A percentile compares a stretch with the other conserved stretches of the same genome.
phyloP scores from a whole-genome alignment of 2,797 vertebrate species.

The Anas flavirostris region DNA sequence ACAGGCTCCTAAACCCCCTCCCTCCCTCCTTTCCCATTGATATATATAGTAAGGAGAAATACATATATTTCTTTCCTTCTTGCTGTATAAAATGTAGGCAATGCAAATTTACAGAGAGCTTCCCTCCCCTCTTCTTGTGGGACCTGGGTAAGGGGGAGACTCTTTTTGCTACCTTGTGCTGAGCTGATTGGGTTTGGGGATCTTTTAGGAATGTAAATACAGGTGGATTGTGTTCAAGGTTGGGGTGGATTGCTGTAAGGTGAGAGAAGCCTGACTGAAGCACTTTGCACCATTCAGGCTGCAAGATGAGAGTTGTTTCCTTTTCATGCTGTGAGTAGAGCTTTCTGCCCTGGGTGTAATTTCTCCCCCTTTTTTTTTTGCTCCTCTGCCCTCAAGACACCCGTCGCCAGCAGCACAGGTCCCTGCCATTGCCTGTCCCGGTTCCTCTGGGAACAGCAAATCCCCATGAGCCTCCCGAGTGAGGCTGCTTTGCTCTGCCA shows the following conservation, averaged over 20 bases:
- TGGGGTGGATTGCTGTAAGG: not conserved
- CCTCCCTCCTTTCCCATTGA: not conserved
- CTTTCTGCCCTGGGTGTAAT: not conserved
- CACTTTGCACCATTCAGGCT: not conserved
- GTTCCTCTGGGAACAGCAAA: not conserved
- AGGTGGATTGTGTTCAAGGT: not conserved
- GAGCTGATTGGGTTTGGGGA: not conserved
- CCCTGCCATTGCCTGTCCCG: not conserved
- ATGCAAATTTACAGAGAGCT: not conserved
- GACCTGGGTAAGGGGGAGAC: not conserved
- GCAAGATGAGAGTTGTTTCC: not conserved
- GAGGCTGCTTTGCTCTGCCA: not conserved
- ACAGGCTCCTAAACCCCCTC: not conserved
- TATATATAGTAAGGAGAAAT: not conserved
- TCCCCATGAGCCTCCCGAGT: rapidly evolving
- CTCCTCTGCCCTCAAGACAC: not conserved
- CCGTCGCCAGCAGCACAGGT: not conserved
- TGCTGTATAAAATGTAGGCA: not conserved
- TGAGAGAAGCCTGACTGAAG: not conserved
- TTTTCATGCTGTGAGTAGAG: not conserved
- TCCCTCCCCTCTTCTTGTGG: not conserved
- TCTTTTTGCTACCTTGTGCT: not conserved
- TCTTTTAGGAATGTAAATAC: not conserved
- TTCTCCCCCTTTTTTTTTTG: not conserved
- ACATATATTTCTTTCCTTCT: not conserved